These are phyloP conservation scores for Rissa tridactyla DNA, from an alignment of 2,113 vertebrate species.

Conservation along the genomic window DNA sequence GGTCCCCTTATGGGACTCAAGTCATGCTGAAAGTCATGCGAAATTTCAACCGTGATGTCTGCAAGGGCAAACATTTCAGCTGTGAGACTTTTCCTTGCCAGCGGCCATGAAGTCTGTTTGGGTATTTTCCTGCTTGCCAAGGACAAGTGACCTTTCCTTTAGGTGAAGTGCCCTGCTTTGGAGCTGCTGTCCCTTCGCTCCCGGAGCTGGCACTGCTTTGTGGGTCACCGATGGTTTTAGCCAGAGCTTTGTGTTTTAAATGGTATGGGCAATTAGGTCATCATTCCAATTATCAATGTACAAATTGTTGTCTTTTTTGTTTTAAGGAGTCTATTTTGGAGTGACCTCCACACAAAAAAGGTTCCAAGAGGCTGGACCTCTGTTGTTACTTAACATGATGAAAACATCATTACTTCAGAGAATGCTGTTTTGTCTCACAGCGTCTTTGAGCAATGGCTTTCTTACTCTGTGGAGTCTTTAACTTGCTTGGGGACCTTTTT, in stretches of 20 bases:
- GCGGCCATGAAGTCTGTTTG: neutral
- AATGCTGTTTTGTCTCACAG: neutral
- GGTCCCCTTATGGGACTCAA: neutral
- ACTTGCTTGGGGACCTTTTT: neutral
- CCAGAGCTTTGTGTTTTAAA: slow-evolving; percentile 12
- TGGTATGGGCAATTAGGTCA: neutral
- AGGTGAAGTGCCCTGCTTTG: neutral
- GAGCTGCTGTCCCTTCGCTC: neutral
- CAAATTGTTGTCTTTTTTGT: neutral
- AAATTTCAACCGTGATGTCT: neutral
- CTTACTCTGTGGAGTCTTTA: neutral
- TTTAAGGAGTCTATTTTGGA: neutral
- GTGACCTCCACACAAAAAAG: neutral
- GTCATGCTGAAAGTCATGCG: neutral
- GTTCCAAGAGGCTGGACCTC: neutral
- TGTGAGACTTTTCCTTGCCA: neutral
- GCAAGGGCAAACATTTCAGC: slow-evolving; percentile 8
- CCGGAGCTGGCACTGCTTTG: neutral
- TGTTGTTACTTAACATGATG: neutral
- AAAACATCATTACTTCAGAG: neutral
- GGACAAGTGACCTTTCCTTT: slow-evolving; percentile 10
- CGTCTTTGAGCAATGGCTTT: neutral
- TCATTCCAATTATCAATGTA: neutral
- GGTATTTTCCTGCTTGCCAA: slow-evolving; percentile 35
- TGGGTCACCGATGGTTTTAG: neutral